A percentile compares a stretch with the other conserved stretches of the same genome.
Evolutionary conservation across 2,888 invertebrate species (phyloP).

Genomic region (Tipula vernalis): DNA sequence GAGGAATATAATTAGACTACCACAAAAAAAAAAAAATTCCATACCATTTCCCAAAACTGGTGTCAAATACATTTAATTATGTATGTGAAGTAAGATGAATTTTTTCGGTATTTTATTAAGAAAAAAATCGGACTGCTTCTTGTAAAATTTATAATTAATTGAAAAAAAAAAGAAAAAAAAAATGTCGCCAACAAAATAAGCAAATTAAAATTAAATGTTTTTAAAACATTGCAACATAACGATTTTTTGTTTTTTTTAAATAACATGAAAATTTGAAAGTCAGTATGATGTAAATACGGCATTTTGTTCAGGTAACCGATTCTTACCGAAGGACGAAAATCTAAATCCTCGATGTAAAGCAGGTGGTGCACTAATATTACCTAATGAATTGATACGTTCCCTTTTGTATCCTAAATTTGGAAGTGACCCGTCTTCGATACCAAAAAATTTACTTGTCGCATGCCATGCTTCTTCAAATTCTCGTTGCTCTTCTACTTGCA

Average conservation of each 20-base stretch:
- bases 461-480: constrained; percentile 63
- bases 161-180: background rate
- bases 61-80: background rate
- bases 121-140: background rate
- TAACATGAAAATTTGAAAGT: background rate
- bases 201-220: background rate
- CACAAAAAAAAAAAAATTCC: background rate
- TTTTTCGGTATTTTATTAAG: background rate
- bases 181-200: background rate
- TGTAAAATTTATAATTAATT: background rate
- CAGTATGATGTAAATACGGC: background rate
- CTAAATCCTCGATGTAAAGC: constrained; percentile 38
- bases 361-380: constrained; percentile 50
- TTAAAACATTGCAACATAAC: background rate
- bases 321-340: constrained; percentile 44
- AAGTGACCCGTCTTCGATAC: constrained; percentile 34
- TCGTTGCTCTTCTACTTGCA: constrained; percentile 60
- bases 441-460: constrained; percentile 43
- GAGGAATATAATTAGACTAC: background rate
- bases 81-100: background rate
- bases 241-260: background rate
- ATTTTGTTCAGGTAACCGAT: background rate
- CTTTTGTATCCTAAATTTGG: constrained; percentile 38
- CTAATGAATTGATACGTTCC: constrained; percentile 48
- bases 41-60: constrained; percentile 4